Conservation (phyloP, 1,140 invertebrate species). For the Trissolcus basalis region DNA sequence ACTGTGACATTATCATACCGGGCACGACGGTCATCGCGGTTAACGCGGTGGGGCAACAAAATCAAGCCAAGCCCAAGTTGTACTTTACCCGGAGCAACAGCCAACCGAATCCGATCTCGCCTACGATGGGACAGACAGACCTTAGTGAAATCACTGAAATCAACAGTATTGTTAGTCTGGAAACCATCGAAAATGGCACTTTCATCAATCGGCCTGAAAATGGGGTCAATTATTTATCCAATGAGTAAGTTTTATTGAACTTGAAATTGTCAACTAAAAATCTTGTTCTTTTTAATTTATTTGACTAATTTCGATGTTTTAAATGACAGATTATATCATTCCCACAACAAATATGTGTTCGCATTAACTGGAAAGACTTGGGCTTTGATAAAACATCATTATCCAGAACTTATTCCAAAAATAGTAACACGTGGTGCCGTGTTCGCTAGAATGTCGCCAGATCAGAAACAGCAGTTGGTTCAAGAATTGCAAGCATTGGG, state of each 20-base stretch:
- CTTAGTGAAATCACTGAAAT: slow-evolving; percentile 72
- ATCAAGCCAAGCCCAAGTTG: slow-evolving; percentile 70
- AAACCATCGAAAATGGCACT: slow-evolving; percentile 77
- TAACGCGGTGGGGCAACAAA: slow-evolving; percentile 72
- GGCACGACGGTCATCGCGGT: slow-evolving; percentile 87
- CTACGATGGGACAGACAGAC: slow-evolving; percentile 64
- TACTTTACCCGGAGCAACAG: slow-evolving; percentile 74
- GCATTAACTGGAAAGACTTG: slow-evolving; percentile 86
- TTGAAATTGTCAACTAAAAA: not conserved
- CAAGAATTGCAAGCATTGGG: slow-evolving; percentile 89
- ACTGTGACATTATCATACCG: slow-evolving; percentile 89
- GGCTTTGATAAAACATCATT: slow-evolving; percentile 81
- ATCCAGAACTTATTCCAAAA: slow-evolving; percentile 82
- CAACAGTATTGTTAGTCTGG: slow-evolving; percentile 79
- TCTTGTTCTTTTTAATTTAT: no score
- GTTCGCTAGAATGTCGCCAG: slow-evolving; percentile 96
- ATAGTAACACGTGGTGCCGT: slow-evolving; percentile 87
- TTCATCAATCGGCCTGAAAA: slow-evolving; percentile 65
- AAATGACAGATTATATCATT: slow-evolving; percentile 66
- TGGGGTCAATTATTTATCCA: slow-evolving; percentile 66
- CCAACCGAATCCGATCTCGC: slow-evolving; percentile 70
- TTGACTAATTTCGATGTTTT: not conserved
- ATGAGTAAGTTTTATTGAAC: slow-evolving; percentile 5
- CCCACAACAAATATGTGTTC: slow-evolving; percentile 78
- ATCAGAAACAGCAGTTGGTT: slow-evolving; percentile 95